A percentile compares a stretch with the other conserved stretches of the same genome.
Conservation (phyloP, 2,888 invertebrate genomes). For the Sarcophaga subvicina region DNA sequence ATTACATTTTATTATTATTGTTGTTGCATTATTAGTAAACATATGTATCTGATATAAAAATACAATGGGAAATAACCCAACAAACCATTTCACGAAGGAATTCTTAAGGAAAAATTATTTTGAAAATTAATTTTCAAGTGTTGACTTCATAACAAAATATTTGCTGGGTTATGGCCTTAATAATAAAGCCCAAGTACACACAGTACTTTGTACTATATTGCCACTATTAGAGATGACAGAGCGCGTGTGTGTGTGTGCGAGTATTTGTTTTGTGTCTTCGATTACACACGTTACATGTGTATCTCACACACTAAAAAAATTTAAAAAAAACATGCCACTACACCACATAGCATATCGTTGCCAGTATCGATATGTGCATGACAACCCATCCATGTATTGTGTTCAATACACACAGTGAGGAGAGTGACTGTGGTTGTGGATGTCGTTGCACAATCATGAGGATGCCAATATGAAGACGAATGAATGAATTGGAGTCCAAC, state of each 20-base stretch:
- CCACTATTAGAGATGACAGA: too few relatives aligned
- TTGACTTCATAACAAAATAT: not conserved
- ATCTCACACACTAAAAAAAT: conserved; percentile 39
- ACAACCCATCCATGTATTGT: not conserved
- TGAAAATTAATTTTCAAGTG: too few relatives aligned
- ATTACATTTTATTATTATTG: conserved; percentile 12
- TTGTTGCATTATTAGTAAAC: not conserved
- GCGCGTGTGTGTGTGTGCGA: too few relatives aligned
- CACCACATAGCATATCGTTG: not conserved
- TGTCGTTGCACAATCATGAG: not conserved
- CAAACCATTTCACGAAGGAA: not conserved
- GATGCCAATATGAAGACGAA: conserved; percentile 1
- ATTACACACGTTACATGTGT: conserved; percentile 58
- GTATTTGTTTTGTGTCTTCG: conserved; percentile 44
- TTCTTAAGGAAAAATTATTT: too few relatives aligned
- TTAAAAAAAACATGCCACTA: not conserved
- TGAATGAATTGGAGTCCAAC: not conserved
- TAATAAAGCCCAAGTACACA: not conserved
- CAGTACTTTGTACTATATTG: not conserved
- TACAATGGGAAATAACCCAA: not conserved
- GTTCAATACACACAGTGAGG: not conserved
- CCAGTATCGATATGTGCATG: not conserved
- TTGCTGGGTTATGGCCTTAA: not conserved
- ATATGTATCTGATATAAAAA: conserved; percentile 28
- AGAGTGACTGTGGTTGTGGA: conserved; percentile 11